Evolutionary conservation across 2,797 vertebrate species (phyloP).

Genomic region (Hapalemur alaotrensis): DNA sequence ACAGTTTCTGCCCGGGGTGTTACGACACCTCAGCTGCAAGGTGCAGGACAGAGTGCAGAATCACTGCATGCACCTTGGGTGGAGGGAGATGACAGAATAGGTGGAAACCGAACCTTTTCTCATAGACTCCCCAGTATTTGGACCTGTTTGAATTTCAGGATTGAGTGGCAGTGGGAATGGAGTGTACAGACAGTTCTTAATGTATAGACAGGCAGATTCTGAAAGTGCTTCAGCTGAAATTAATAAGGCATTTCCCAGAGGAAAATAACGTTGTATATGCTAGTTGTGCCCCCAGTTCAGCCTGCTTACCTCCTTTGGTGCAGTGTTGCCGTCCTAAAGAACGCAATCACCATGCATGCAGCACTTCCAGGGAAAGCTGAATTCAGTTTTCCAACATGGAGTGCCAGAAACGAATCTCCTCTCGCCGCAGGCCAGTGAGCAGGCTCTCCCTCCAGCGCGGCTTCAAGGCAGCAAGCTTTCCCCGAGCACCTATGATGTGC

Average conservation of each 20-base stretch:
- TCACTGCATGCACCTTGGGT: fast-evolving
- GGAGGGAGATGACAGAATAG: background rate
- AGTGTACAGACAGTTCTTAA: background rate
- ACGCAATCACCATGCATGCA: background rate
- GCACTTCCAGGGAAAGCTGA: background rate
- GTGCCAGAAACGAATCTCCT: background rate
- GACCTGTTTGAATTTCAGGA: background rate
- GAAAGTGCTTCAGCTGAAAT: background rate
- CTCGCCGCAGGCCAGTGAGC: background rate
- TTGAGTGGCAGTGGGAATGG: background rate
- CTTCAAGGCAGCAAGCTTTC: background rate
- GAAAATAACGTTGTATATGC: background rate
- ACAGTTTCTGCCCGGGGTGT: background rate
- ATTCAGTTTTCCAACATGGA: background rate
- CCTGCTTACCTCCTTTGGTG: background rate
- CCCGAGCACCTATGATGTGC: too few species aligned
- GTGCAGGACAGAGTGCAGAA: background rate
- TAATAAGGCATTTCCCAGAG: background rate
- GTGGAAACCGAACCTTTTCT: background rate
- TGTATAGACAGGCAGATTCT: background rate
- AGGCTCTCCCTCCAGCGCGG: background rate
- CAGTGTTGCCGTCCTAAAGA: background rate
- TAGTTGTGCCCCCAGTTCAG: background rate
- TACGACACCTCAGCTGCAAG: background rate
- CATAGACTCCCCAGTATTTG: background rate